Evolutionary conservation across 2,888 invertebrate species (phyloP), one percentile per base, ranked within the genome.

Genomic region (Ochropleura leucogaster): DNA sequence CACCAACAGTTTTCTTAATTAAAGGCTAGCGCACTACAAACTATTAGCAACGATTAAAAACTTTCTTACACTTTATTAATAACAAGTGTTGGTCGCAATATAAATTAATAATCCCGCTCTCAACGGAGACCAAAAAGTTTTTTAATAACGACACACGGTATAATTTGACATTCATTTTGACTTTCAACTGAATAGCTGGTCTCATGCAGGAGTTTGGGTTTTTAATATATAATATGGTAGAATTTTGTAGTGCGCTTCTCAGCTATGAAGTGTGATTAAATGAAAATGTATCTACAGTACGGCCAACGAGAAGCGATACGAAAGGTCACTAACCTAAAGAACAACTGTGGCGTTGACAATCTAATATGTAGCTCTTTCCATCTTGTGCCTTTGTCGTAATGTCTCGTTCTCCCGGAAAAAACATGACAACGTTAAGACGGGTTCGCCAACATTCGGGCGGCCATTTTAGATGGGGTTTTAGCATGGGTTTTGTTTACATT

Each of bases 121-220:
- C 65, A 44, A 69, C 83, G 78, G 76, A 42, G 73, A 75, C 82
- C 76, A 69, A 83, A 87, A 89, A 89, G 84, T 89, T 89, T 89
- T 89, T 89, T 89, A 89, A 89, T 89, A 89, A 84, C 82, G 74
- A 55, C 68, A 74, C 82, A 72, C 75, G 76, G 77, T 84, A 82
- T 78, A 75, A 82, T 76, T 82, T 63, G 76, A 77, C 74, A 66
- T 68, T 68, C 79, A 76, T 83, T 78, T 75, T 47, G 68, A 68
- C 53, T 72, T n/a, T 51, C 42, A 16, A 30, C 71, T 80, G 69
- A 77, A 74, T 71, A 74, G 59, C 49, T 49, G 10, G 55, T 51
- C 40, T 62, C 47, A 30, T 76, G 46, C 42, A 72, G 6, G 46
- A 60, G 40, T 60, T 80, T 60, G 44, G 49, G 30, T 40, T 77